Conservation (phyloP, 2,113 vertebrate genomes). For the Pedionomus torquatus region DNA sequence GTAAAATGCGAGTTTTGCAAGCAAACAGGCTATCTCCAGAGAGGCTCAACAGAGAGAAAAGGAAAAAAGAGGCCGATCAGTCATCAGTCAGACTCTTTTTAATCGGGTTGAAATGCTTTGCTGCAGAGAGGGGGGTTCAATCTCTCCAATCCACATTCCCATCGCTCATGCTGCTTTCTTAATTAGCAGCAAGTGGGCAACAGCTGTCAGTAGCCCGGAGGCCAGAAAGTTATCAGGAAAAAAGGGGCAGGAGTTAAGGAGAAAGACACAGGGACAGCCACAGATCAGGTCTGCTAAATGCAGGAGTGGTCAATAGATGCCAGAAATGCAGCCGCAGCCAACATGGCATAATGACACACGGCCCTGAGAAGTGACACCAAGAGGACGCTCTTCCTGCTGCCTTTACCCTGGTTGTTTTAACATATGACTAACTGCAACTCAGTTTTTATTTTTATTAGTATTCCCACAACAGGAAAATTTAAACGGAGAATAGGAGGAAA, state of each 20-base stretch:
- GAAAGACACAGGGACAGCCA: neutral
- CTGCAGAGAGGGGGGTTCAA: neutral
- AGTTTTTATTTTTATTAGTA: neutral
- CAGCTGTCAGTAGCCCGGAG: constrained; percentile 34
- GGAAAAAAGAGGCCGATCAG: neutral
- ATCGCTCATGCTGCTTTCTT: constrained; percentile 45
- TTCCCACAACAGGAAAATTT: constrained; percentile 30
- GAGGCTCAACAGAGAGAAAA: neutral
- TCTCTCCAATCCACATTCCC: neutral
- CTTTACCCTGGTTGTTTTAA: neutral
- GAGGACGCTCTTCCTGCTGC: neutral
- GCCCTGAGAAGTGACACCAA: fast-evolving
- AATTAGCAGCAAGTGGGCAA: constrained; percentile 46
- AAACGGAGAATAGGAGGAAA: constrained; percentile 56
- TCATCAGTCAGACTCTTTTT: neutral
- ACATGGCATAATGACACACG: fast-evolving
- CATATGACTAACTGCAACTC: neutral
- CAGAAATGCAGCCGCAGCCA: neutral
- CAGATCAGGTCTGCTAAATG: neutral
- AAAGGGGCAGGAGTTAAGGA: neutral
- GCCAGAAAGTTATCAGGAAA: neutral
- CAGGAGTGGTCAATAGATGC: neutral
- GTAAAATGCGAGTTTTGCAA: neutral
- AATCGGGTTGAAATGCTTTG: constrained; percentile 45
- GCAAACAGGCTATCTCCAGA: neutral